A percentile compares a stretch with the other conserved stretches of the same genome.
Conservation (phyloP, 2,797 vertebrate species). For the Danio choprae region DNA sequence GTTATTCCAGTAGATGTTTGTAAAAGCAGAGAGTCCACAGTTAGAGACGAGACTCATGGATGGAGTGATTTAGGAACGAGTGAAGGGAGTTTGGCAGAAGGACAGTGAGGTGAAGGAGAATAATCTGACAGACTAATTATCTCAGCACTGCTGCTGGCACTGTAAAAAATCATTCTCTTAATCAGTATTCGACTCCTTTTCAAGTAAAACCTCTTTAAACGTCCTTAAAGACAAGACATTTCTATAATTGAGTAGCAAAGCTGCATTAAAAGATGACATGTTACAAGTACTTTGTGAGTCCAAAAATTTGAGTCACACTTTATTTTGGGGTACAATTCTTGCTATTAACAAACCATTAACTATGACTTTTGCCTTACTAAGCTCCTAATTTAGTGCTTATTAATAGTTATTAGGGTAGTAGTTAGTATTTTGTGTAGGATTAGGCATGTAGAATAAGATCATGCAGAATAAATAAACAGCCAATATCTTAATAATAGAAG, state of each 20-base stretch:
- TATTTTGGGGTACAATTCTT: too few relatives aligned
- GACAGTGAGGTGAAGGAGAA: slow-evolving; percentile 5
- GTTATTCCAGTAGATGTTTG: not conserved
- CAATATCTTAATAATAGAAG: too few relatives aligned
- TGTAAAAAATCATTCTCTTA: not conserved
- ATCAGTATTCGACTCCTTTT: not conserved
- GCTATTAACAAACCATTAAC: too few relatives aligned
- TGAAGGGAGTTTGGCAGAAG: not conserved
- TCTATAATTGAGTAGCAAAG: not conserved
- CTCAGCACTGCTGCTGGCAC: slow-evolving; percentile 32
- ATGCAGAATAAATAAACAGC: too few relatives aligned
- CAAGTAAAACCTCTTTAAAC: not conserved
- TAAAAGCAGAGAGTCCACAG: not conserved
- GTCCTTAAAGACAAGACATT: not conserved
- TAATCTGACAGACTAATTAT: slow-evolving; percentile 45
- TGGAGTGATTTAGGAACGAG: slow-evolving; percentile 23
- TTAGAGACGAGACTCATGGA: not conserved
- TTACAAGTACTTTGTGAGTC: too few relatives aligned
- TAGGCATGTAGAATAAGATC: too few relatives aligned
- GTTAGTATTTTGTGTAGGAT: too few relatives aligned
- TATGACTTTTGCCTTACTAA: too few relatives aligned
- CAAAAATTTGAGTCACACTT: too few relatives aligned
- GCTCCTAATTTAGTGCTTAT: too few relatives aligned
- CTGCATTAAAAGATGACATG: not conserved
- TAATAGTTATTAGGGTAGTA: too few relatives aligned